Base-by-base conservation (phyloP, 1,140 invertebrate genomes). In the Drosophila auraria region DNA sequence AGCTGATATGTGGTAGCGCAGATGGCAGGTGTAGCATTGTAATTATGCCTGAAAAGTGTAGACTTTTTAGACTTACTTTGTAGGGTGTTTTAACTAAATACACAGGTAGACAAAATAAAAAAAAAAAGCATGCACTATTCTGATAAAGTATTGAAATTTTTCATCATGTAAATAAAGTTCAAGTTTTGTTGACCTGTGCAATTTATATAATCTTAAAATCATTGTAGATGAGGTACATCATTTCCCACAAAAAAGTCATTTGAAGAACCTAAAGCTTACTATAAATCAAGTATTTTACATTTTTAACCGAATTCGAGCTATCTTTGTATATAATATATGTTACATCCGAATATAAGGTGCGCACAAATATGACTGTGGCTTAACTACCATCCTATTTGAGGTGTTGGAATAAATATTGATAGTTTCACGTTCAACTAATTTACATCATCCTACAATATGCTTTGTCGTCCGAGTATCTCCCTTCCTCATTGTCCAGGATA, bases 271-370 rank as follows among this genome's bases (percentile, higher is more conserved):
- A 78, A 57, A 50, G 61, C 80, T 83, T 78, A 83, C 25, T 40
- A 54, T 36, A 54, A 63, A 78, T 80, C 83, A 75, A 80, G 58
- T 87, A 87, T 78, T 81, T 87, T 81, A 83, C 73, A 87, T 68
- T 20, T 56, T 61, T 8, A 49, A 30, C 27, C 50, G 59, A 76
- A 61, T 66, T 66, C 23, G 33, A 47, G 53, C 40, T 77, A 72
- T 45, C 38, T 50, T 20, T 20, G 20, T 20, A 20, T 20, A 20
- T 20, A 20, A 20, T 36, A 51, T 20, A 12, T 65, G 36, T 45
- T 65, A 71, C 25, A 44, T 57, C 27, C 36, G 25, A 62, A 40
- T 27, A 15, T 44, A 40, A 15, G 17, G 36, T 25, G 20, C 14
- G 50, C 64, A 49, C 40, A 45, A 42, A 50, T 3, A 12, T 25